Evolutionary conservation across 2,888 invertebrate species (phyloP).

Genomic region (Agriotes lineatus): DNA sequence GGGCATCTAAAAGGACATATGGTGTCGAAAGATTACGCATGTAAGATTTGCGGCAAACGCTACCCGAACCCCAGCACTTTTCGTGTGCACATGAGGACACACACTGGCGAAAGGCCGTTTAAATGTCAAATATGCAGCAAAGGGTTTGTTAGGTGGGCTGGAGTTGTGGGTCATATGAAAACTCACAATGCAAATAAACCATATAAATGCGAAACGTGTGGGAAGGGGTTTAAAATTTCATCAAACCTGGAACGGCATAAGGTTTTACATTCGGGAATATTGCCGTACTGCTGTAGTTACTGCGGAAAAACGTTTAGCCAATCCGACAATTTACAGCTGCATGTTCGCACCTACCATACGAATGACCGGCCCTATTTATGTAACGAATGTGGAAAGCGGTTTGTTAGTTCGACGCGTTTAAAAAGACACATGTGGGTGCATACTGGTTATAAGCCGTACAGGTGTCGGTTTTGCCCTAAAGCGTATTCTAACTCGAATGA

Average conservation of each 20-base stretch:
- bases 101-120: conserved; percentile 66
- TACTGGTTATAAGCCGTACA: conserved; percentile 60
- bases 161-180: conserved; percentile 62
- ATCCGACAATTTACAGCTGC: conserved; percentile 61
- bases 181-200: conserved; percentile 61
- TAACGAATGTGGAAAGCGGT: conserved; percentile 62
- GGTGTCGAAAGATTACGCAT: conserved; percentile 61
- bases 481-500: conserved; percentile 60
- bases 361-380: conserved; percentile 62
- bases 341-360: conserved; percentile 62
- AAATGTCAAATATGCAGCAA: conserved; percentile 62
- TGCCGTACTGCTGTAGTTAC: conserved; percentile 61
- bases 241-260: conserved; percentile 63
- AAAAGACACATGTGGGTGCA: conserved; percentile 64
- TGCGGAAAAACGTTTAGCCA: conserved; percentile 63
- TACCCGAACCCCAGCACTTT: conserved; percentile 65
- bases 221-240: conserved; percentile 60
- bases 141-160: conserved; percentile 63
- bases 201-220: conserved; percentile 60
- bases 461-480: conserved; percentile 58
- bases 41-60: conserved; percentile 63
- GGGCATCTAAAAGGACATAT: conserved; percentile 63
- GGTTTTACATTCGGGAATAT: conserved; percentile 58
- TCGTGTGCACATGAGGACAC: conserved; percentile 73
- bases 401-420: conserved; percentile 61